These are phyloP conservation scores for Gymnocypris eckloni DNA, from an alignment of 2,797 vertebrate species.

Conservation along the genomic window DNA sequence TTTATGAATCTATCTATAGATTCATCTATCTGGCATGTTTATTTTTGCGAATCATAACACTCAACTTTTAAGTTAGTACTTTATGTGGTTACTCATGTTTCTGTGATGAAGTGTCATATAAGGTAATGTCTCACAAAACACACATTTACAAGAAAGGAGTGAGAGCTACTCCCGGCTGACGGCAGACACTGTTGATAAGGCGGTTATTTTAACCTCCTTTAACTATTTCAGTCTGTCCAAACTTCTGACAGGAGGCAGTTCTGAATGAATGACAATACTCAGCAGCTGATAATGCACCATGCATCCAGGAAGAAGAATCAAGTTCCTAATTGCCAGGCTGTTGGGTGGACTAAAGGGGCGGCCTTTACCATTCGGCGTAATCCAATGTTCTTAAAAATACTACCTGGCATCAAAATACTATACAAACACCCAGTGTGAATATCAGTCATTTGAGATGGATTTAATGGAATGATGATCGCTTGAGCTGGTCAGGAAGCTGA, in stretches of 20 bases:
- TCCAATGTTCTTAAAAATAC: slow-evolving; percentile 21
- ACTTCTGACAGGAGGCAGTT: not conserved
- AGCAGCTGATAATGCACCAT: slow-evolving; percentile 62
- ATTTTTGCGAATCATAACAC: not conserved
- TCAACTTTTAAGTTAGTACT: not conserved
- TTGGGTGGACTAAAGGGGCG: not conserved
- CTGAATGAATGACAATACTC: slow-evolving; percentile 59
- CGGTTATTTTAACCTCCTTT: slow-evolving; percentile 30
- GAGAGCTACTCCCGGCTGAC: slow-evolving; percentile 27
- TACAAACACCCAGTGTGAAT: not conserved
- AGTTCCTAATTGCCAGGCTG: slow-evolving; percentile 26
- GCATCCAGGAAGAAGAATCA: slow-evolving; percentile 17
- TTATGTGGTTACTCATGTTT: not conserved
- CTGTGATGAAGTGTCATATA: slow-evolving; percentile 22
- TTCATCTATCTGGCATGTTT: not conserved
- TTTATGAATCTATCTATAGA: not conserved
- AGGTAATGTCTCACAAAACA: slow-evolving; percentile 36
- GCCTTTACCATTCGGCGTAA: slow-evolving; percentile 25
- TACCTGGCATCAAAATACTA: slow-evolving; percentile 1
- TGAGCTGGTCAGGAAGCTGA: not conserved
- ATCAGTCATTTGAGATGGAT: not conserved
- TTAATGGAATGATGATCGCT: not conserved
- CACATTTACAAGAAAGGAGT: slow-evolving; percentile 25
- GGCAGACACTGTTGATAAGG: not conserved
- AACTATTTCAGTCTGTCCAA: slow-evolving; percentile 26